phyloP scores from a whole-genome alignment of 2,888 invertebrate genomes.

The Tenthredo scrophulariae region DNA sequence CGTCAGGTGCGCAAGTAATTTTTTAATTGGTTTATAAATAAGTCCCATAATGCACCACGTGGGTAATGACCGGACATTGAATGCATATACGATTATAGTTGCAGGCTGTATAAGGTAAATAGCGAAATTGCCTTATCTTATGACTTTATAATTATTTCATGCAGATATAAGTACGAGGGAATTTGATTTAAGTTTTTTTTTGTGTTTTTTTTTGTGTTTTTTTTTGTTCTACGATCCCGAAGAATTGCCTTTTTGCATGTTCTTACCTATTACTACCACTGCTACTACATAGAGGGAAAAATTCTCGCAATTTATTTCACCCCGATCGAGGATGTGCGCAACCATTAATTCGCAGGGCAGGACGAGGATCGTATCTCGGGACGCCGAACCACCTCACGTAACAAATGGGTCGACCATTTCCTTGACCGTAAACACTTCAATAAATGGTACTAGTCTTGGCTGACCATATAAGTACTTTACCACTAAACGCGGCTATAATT shows the following conservation, averaged over 20 bases:
- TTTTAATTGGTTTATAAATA: constrained; percentile 62
- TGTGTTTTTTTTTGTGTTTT: background rate
- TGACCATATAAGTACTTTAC: constrained; percentile 45
- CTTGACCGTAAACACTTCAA: constrained; percentile 49
- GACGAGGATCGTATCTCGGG: constrained; percentile 18
- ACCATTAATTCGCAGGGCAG: constrained; percentile 31
- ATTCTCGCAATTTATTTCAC: background rate
- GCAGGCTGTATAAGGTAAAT: background rate
- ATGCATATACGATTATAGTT: background rate
- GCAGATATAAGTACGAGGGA: background rate
- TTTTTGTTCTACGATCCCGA: background rate
- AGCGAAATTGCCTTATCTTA: constrained; percentile 2
- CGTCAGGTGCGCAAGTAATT: constrained; percentile 23
- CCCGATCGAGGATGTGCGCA: background rate
- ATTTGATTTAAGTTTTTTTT: background rate
- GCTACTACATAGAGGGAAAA: background rate
- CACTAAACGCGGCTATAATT: constrained; percentile 26
- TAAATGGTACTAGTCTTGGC: constrained; percentile 17
- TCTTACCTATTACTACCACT: background rate
- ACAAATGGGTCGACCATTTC: constrained; percentile 27
- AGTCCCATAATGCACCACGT: constrained; percentile 55
- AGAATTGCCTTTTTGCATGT: background rate
- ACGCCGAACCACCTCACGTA: constrained; percentile 14
- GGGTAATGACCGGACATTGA: constrained; percentile 56
- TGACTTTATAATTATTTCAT: constrained; percentile 27